Base-by-base conservation (phyloP, 2,797 vertebrate species). In the Sibirionetta formosa region DNA sequence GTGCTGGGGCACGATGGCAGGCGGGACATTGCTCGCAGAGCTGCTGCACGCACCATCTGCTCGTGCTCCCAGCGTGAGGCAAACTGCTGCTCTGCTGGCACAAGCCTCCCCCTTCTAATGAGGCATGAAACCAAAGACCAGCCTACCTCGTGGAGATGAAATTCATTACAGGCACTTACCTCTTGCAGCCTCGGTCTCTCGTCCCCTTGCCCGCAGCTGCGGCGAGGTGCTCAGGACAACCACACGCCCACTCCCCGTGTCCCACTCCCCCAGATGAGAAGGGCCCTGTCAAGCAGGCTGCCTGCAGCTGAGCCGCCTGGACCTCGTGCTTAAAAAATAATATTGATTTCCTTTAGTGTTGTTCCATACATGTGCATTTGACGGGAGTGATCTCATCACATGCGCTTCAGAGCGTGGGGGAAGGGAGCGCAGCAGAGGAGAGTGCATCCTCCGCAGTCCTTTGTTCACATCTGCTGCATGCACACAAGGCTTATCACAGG, bases 381-480 rank as follows among this genome's bases (percentile, higher is more conserved):
- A 31, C 82, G 58, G 85, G 51, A 53, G 65, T 90, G 93, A 94
- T 83, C 93, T 95, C 95, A 93, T 93, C 90, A 27, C 84, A 35
- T 8, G 85, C 24, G 16, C 93, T 87, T 40, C 1, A 2, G 79
- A 96, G 89, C 68, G 29, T 86, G 71, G 87, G 87, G 90, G 85
- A 69, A 86, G 94, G 96, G 87, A 88, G 82, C 24, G n/a, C 64
- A 19, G 2, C 22, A 80, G 96, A 92, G 94, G 86, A 91, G 75
- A 82, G 58, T 90, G 69, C 92, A 93, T 96, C 82, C 86, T 82
- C 68, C 35, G 6, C 86, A 79, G 95, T 86, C 96, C 92, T 97
- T 97, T 98, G 97, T 97, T 98, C 94, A 95, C 93, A 97, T 97
- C 97, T 97, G 96, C 94, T 87, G 3, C 54, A 11, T 31, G 51